A percentile compares a stretch with the other conserved stretches of the same genome.
These are phyloP conservation scores for Semibalanus balanoides DNA, from an alignment of 1,140 invertebrate species.

Conservation along the genomic window DNA sequence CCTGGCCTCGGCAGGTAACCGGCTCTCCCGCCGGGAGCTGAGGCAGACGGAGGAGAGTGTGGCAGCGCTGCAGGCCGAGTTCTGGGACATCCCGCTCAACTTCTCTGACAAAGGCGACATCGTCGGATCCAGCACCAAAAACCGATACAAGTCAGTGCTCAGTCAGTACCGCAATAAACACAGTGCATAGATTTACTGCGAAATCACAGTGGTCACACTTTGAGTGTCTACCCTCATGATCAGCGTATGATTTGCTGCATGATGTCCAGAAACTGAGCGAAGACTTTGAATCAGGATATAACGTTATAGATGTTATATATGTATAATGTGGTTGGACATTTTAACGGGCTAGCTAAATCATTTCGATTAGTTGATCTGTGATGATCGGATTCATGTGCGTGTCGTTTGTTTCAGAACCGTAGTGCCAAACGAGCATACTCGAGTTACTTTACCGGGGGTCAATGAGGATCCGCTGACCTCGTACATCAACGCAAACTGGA, in stretches of 20 bases:
- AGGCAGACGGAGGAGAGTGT: constrained; percentile 43
- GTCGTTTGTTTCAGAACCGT: constrained; percentile 43
- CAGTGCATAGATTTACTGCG: no score
- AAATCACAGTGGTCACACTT: no score
- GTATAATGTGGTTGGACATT: no score
- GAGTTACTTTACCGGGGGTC: constrained; percentile 39
- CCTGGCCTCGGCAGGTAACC: constrained; percentile 44
- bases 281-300: no score
- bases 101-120: constrained; percentile 73
- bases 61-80: constrained; percentile 59
- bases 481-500: constrained; percentile 80
- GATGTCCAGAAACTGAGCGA: no score
- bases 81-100: constrained; percentile 85
- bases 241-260: no score
- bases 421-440: constrained; percentile 65
- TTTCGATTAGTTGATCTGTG: no score
- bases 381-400: neutral
- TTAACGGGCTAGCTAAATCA: no score
- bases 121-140: constrained; percentile 74
- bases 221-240: no score
- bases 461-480: constrained; percentile 39
- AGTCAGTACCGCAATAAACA: no score
- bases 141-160: constrained; percentile 48
- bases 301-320: no score
- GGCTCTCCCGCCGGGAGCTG: constrained; percentile 51